These are phyloP conservation scores for Blastobasis lacticolella DNA, from an alignment of 2,888 invertebrate genomes.

Conservation along the genomic window DNA sequence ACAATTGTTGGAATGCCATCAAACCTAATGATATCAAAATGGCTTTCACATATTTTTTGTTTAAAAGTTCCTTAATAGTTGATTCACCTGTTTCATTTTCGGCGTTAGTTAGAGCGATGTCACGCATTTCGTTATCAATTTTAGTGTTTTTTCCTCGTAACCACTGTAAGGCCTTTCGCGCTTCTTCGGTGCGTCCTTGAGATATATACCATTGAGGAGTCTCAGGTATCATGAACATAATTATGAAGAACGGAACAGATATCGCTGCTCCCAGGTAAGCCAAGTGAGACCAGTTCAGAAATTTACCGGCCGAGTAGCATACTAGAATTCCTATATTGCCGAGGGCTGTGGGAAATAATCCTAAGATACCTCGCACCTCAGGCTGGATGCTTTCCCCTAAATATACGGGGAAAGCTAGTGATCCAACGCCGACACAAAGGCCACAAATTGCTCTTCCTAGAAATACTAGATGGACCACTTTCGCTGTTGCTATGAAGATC, in stretches of 20 bases:
- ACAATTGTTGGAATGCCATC: slow-evolving; percentile 96
- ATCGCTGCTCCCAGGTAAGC: slow-evolving; percentile 85
- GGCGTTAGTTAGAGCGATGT: slow-evolving; percentile 81
- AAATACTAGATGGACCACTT: slow-evolving; percentile 81
- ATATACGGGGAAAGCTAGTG: slow-evolving; percentile 92
- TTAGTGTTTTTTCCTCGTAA: slow-evolving; percentile 86
- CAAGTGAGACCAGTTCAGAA: slow-evolving; percentile 86
- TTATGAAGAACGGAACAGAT: slow-evolving; percentile 85
- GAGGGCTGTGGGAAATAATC: slow-evolving; percentile 88
- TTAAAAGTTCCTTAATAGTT: slow-evolving; percentile 78
- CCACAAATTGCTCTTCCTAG: slow-evolving; percentile 89
- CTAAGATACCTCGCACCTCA: slow-evolving; percentile 92
- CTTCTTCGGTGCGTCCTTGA: slow-evolving; percentile 82
- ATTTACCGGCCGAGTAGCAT: slow-evolving; percentile 86
- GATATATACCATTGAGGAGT: slow-evolving; percentile 94
- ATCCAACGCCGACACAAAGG: slow-evolving; percentile 90
- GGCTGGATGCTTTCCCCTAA: slow-evolving; percentile 95
- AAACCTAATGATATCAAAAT: slow-evolving; percentile 87
- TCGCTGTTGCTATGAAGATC: slow-evolving; percentile 85
- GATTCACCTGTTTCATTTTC: slow-evolving; percentile 78
- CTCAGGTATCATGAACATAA: slow-evolving; percentile 92
- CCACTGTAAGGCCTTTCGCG: slow-evolving; percentile 86
- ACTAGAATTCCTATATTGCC: slow-evolving; percentile 89
- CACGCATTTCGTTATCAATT: slow-evolving; percentile 84
- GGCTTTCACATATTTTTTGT: slow-evolving; percentile 82